Evolutionary conservation across 2,113 vertebrate species (phyloP).

Genomic region (Dicaeum eximium): DNA sequence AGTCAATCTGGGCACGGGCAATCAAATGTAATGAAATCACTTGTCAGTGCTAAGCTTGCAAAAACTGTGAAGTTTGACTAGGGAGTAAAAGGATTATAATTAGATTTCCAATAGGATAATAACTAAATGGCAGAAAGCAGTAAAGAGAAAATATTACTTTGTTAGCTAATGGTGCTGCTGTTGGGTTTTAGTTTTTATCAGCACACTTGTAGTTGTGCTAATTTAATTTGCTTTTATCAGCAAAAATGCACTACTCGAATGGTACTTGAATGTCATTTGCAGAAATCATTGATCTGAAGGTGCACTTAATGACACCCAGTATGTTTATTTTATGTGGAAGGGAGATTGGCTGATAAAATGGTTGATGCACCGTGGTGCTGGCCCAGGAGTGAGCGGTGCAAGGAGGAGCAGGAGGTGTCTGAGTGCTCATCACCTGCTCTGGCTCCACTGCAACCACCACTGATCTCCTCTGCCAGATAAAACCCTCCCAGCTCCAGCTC

Average conservation of each 20-base stretch:
- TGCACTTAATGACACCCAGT: constrained; percentile 70
- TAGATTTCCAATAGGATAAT: constrained; percentile 89
- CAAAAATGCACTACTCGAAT: constrained; percentile 70
- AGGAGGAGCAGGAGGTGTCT: not conserved
- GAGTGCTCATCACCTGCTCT: not conserved
- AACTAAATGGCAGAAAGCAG: constrained; percentile 84
- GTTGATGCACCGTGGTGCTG: constrained; percentile 27
- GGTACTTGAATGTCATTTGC: constrained; percentile 77
- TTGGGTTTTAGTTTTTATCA: constrained; percentile 77
- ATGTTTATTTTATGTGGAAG: constrained; percentile 72
- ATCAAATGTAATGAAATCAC: constrained; percentile 93
- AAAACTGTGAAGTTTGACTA: constrained; percentile 88
- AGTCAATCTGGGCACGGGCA: constrained; percentile 79
- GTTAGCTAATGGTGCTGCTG: constrained; percentile 80
- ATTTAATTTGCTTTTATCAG: constrained; percentile 82
- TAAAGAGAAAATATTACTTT: constrained; percentile 85
- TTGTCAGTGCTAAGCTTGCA: constrained; percentile 92
- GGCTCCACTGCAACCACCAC: not conserved
- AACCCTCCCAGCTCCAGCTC: not conserved
- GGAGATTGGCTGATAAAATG: constrained; percentile 59
- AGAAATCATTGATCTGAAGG: constrained; percentile 78
- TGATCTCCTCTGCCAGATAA: not conserved
- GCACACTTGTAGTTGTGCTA: constrained; percentile 74
- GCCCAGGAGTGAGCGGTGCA: not conserved
- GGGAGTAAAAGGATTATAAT: constrained; percentile 90